phyloP scores from a whole-genome alignment of 2,113 vertebrate species.

The Sprattus sprattus region DNA sequence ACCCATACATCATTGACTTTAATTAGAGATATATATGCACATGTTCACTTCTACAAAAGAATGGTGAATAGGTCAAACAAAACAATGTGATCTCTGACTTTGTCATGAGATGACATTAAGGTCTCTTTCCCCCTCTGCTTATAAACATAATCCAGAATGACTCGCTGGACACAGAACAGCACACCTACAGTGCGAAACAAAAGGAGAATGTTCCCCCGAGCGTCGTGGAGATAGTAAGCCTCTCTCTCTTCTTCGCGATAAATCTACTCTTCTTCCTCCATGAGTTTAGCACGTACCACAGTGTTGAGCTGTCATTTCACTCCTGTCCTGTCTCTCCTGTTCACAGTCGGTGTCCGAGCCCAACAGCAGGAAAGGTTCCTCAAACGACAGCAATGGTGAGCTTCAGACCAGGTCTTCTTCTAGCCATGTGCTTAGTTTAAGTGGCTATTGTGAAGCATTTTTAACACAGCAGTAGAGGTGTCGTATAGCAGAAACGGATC shows the following conservation, averaged over 20 bases:
- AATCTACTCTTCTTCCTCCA: not conserved
- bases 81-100: not conserved
- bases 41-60: not conserved
- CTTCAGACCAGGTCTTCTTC: not conserved
- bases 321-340: not conserved
- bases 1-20: not conserved
- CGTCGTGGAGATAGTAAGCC: conserved; percentile 68
- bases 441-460: not conserved
- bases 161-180: conserved; percentile 65
- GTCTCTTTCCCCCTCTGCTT: not conserved
- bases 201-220: conserved; percentile 87
- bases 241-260: not conserved
- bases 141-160: conserved; percentile 62
- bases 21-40: not conserved
- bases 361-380: conserved; percentile 53
- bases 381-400: conserved; percentile 66
- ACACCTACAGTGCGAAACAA: conserved; percentile 77
- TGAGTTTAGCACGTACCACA: not conserved
- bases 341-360: conserved; percentile 61
- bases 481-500: too few species aligned
- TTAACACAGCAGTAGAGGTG: not conserved
- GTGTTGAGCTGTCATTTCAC: not conserved
- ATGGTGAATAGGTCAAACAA: not conserved
- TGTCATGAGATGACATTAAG: not conserved
- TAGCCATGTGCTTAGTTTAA: not conserved